phyloP scores from a whole-genome alignment of 2,888 invertebrate genomes.

The Coremacera marginata region DNA sequence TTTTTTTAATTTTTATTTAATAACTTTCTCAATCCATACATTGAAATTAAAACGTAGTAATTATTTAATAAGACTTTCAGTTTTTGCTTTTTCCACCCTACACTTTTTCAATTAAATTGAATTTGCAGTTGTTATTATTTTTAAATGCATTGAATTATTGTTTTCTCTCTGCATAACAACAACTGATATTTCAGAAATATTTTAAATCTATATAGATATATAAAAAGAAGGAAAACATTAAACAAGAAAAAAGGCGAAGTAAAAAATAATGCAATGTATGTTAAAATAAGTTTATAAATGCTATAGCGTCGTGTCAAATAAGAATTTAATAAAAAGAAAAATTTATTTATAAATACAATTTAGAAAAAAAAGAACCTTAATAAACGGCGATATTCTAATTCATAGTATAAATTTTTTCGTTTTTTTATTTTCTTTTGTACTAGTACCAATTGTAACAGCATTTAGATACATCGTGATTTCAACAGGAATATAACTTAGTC shows the following conservation, averaged over 20 bases:
- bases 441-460: too few species aligned
- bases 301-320: constrained; percentile 23
- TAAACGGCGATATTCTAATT: constrained; percentile 28
- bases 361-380: constrained; percentile 19
- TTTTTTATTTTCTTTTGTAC: too few species aligned
- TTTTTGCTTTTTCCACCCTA: neutral
- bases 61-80: neutral
- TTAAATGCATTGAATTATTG: neutral
- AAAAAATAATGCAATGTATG: constrained; percentile 24
- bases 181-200: constrained; percentile 15
- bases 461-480: too few species aligned
- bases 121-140: neutral
- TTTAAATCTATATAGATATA: constrained; percentile 4
- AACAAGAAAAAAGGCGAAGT: neutral
- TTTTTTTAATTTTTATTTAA: neutral
- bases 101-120: constrained; percentile 12
- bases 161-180: neutral
- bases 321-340: constrained; percentile 24
- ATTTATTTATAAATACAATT: constrained; percentile 33
- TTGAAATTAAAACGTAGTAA: constrained; percentile 23
- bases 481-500: too few species aligned
- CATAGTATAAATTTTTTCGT: neutral
- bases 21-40: neutral
- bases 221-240: neutral
- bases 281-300: constrained; percentile 30